Evolutionary conservation across 2,113 vertebrate species (phyloP), one percentile per base, ranked within the genome.

Genomic region (Vulpes ferrilata): DNA sequence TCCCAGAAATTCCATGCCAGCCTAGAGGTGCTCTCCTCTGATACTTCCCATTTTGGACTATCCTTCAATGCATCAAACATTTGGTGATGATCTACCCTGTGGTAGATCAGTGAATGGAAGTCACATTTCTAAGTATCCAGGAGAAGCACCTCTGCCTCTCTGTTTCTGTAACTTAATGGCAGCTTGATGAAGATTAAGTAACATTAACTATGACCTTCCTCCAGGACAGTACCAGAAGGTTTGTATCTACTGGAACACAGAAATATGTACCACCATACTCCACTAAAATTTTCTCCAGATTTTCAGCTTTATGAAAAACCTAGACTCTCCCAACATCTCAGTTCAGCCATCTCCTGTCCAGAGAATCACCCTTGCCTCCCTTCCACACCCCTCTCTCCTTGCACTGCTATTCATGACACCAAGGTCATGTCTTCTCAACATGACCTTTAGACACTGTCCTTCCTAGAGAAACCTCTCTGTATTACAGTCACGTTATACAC

Each of bases 1-100:
- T 10, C 27, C 32, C 9, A 78, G 23, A 27, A 51, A 13, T 6
- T 22, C 9, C 22, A n/a, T 0, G 55, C 32, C 76, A 80, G 11
- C 22, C 25, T 7, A 2, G 20, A 48, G 4, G 30, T 3, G 6
- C 25, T 25, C 35, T 23, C 4, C 64, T 20, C 0, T 0, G 27
- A 4, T 0, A 2, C 8, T 48, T 48, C 51, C 11, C 12, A 0
- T 27, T 67, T 51, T 27, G 55, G 10, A 3, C 2, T 2, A 13
- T 43, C 48, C 38, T 88, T 88, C 62, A 30, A 0, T 12, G 71
- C 87, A 17, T 60, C 25, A n/a, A 48, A 32, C 32, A 57, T 27
- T 32, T 55, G 17, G 2, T 25, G 10, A 57, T n/a, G 9, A 65
- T 27, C 51, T 35, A 22, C 57, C 43, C 43, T 43, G 43, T 43